phyloP scores from a whole-genome alignment of 2,113 vertebrate genomes.

The Corvus hawaiiensis region DNA sequence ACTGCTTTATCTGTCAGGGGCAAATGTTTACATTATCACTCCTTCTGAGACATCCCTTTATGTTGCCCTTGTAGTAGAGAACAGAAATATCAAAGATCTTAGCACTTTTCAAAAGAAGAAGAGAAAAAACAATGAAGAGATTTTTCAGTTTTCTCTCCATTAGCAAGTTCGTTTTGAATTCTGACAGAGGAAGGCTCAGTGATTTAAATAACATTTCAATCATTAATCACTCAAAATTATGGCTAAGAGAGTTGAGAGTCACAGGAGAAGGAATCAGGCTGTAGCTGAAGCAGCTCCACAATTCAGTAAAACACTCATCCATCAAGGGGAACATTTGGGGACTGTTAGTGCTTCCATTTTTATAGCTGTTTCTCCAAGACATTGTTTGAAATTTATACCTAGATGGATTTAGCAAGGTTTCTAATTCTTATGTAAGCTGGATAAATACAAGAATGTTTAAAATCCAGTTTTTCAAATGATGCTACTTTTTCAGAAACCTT shows the following conservation, averaged over 20 bases:
- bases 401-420: not conserved
- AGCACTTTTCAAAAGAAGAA: not conserved
- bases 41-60: not conserved
- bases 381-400: not conserved
- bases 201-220: constrained; percentile 6
- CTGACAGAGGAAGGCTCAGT: not conserved
- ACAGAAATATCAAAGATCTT: not conserved
- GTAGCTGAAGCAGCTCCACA: not conserved
- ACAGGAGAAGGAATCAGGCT: not conserved
- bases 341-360: not conserved
- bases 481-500: not conserved
- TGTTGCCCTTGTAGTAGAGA: not conserved
- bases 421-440: not conserved
- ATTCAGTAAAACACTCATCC: not conserved
- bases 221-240: constrained; percentile 11
- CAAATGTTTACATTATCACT: constrained; percentile 22
- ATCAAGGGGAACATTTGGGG: not conserved
- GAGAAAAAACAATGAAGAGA: not conserved
- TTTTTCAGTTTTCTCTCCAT: not conserved
- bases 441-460: not conserved
- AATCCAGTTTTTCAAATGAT: not conserved
- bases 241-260: not conserved
- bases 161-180: not conserved
- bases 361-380: not conserved
- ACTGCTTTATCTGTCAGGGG: constrained; percentile 15